These are phyloP conservation scores for Galemys pyrenaicus DNA, from an alignment of 2,113 vertebrate species.

Conservation along the genomic window DNA sequence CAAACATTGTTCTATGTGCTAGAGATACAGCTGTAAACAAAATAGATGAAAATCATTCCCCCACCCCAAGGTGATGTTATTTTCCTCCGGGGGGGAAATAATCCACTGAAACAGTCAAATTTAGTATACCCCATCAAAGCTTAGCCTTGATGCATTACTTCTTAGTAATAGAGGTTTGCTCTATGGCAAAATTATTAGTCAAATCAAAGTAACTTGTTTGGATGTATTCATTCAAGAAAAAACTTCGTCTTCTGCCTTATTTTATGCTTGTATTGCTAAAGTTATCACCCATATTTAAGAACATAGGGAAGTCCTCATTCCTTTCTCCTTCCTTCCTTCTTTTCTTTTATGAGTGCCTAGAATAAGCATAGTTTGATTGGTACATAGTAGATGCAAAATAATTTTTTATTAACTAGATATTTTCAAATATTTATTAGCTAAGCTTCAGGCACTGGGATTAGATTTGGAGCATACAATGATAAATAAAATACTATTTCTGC, in stretches of 20 bases:
- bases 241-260: background rate
- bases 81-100: background rate
- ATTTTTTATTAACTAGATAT: background rate
- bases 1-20: background rate
- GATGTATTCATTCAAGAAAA: background rate
- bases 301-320: background rate
- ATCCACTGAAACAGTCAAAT: background rate
- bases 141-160: background rate
- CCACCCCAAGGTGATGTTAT: background rate
- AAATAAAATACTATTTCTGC: background rate
- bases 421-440: background rate
- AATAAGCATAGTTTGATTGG: background rate
- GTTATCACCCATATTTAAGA: background rate
- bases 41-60: background rate
- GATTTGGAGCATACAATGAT: background rate
- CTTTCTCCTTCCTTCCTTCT: background rate
- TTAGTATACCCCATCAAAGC: background rate
- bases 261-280: background rate
- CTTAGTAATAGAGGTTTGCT: background rate
- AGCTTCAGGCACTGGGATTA: conserved; percentile 9
- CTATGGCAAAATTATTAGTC: background rate
- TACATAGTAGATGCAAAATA: background rate
- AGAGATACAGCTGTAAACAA: background rate
- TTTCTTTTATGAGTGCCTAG: background rate
- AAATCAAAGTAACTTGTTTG: background rate